Evolutionary conservation across 2,797 vertebrate genomes (phyloP).

Genomic region (Merluccius polli): DNA sequence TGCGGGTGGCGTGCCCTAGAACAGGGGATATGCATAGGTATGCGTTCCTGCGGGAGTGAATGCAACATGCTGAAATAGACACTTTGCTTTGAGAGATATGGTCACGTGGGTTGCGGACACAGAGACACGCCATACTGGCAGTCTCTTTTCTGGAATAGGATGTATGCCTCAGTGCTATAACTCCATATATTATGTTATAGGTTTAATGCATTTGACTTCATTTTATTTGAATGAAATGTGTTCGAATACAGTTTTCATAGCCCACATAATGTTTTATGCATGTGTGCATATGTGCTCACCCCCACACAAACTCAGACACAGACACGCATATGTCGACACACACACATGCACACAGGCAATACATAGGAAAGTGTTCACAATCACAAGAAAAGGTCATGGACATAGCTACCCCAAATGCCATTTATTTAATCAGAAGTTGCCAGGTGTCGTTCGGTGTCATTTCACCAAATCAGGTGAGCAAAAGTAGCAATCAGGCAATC

Average conservation of each 20-base stretch:
- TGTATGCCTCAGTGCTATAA: constrained; percentile 5
- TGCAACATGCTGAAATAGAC: constrained; percentile 73
- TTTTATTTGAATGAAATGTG: too few relatives aligned
- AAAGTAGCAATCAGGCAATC: constrained; percentile 12
- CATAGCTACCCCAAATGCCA: constrained; percentile 8
- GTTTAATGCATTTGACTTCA: not conserved
- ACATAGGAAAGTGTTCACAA: not conserved
- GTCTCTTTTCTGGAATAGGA: constrained; percentile 8
- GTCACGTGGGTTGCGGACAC: constrained; percentile 46
- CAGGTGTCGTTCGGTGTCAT: not conserved
- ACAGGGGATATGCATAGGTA: constrained; percentile 70
- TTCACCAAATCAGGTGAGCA: constrained; percentile 16
- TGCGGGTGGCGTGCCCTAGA: constrained; percentile 68
- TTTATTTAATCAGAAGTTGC: constrained; percentile 8
- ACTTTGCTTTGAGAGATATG: constrained; percentile 65
- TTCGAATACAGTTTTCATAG: not conserved
- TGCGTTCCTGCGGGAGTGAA: constrained; percentile 68
- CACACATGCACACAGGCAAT: constrained; percentile 3
- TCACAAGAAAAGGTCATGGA: constrained; percentile 8
- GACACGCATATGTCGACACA: not conserved
- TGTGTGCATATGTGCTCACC: not conserved
- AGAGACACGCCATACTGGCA: constrained; percentile 24
- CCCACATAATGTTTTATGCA: not conserved
- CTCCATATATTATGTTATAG: constrained; percentile 14
- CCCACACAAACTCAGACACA: constrained; percentile 1